Conservation (phyloP, 2,797 vertebrate species). For the Sebastes baramenuke region DNA sequence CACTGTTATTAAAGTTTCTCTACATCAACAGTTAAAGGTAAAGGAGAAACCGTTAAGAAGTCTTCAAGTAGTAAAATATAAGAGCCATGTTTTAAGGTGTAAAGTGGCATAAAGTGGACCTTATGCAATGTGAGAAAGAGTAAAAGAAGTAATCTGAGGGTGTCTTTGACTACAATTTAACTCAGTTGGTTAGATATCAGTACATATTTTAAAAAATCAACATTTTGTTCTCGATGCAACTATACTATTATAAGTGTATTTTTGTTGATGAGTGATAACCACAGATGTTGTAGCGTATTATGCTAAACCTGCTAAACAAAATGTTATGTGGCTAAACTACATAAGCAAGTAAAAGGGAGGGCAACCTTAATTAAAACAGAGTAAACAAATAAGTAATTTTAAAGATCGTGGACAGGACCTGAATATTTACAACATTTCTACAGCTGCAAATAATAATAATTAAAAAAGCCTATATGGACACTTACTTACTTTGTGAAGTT, state of each 20-base stretch:
- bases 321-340: background rate
- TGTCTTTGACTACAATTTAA: constrained; percentile 4
- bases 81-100: constrained; percentile 19
- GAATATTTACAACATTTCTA: background rate
- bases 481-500: background rate
- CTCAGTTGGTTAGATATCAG: background rate
- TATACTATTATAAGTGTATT: background rate
- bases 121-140: background rate
- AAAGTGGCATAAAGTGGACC: background rate
- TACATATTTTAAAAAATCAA: background rate
- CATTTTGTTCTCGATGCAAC: background rate
- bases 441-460: background rate
- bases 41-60: background rate
- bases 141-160: constrained; percentile 7
- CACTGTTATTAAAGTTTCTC: background rate
- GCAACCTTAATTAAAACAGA: background rate
- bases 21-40: background rate
- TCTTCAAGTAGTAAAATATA: constrained; percentile 1
- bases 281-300: background rate
- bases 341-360: background rate
- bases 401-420: background rate
- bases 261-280: background rate
- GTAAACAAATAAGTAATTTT: background rate
- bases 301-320: background rate
- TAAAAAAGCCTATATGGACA: background rate